phyloP scores from a whole-genome alignment of 2,888 invertebrate genomes.

The Mechanitis messenoides region DNA sequence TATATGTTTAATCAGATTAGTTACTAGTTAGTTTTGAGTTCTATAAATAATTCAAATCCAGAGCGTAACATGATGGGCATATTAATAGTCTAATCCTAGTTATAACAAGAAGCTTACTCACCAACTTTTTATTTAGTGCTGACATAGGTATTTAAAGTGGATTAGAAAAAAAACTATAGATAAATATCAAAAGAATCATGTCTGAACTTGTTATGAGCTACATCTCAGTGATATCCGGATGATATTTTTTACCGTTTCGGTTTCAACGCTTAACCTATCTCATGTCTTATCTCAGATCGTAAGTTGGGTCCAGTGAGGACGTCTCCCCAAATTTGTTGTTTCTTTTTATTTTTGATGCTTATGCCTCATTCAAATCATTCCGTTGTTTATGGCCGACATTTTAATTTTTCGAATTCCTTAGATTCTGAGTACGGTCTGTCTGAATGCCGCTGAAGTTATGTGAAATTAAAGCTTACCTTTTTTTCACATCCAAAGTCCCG shows the following conservation, averaged over 20 bases:
- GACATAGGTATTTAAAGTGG: conserved; percentile 54
- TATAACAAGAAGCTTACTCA: conserved; percentile 51
- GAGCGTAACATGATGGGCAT: conserved; percentile 40
- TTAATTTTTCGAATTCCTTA: conserved; percentile 71
- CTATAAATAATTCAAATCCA: conserved; percentile 23
- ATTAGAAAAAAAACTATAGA: conserved; percentile 47
- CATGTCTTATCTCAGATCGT: conserved; percentile 65
- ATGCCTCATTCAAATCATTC: conserved; percentile 72
- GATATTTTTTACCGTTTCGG: conserved; percentile 65
- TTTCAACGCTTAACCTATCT: conserved; percentile 69
- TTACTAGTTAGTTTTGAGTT: not conserved
- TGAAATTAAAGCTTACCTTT: conserved; percentile 68
- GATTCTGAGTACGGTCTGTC: conserved; percentile 41
- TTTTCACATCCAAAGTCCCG: conserved; percentile 64
- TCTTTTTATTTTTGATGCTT: conserved; percentile 62
- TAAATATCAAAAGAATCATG: conserved; percentile 57
- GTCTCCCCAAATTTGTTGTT: conserved; percentile 67
- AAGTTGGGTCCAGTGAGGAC: conserved; percentile 41
- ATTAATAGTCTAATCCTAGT: conserved; percentile 29
- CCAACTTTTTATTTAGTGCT: conserved; percentile 40
- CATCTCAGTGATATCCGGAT: conserved; percentile 61
- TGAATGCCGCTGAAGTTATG: conserved; percentile 65
- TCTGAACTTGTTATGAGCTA: conserved; percentile 54
- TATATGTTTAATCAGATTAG: conserved; percentile 33
- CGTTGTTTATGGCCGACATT: conserved; percentile 75